These are phyloP conservation scores for Galeruca laticollis DNA, from an alignment of 2,888 invertebrate genomes.

Conservation along the genomic window DNA sequence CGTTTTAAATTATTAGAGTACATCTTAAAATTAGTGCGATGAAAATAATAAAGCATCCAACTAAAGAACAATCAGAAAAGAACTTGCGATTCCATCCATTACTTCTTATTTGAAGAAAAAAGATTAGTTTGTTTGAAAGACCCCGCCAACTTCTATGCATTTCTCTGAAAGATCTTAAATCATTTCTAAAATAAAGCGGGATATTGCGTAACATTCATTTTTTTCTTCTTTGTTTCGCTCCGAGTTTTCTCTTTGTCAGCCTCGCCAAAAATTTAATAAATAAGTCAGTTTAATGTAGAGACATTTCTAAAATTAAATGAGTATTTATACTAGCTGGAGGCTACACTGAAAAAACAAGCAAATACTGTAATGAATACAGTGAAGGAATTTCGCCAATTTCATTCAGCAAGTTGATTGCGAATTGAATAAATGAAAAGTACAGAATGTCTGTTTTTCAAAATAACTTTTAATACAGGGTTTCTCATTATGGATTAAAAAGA, in stretches of 20 bases:
- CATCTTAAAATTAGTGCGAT: too few species aligned
- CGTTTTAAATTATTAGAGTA: too few species aligned
- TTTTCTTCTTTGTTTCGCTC: conserved; percentile 4
- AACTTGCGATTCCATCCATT: too few species aligned
- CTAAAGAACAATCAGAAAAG: too few species aligned
- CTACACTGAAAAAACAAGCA: not conserved
- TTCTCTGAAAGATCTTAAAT: not conserved
- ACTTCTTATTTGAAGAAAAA: too few species aligned
- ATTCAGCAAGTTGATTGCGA: too few species aligned
- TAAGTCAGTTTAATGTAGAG: not conserved
- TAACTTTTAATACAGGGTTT: too few species aligned
- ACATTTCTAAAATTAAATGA: conserved; percentile 18
- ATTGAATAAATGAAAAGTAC: too few species aligned
- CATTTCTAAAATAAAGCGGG: not conserved
- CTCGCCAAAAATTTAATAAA: conserved; percentile 12
- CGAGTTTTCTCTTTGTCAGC: conserved; percentile 4
- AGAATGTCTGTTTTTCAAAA: too few species aligned
- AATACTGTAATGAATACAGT: not conserved
- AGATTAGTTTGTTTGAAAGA: too few species aligned
- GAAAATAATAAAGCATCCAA: too few species aligned
- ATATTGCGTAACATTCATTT: conserved; percentile 5
- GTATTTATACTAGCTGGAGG: not conserved
- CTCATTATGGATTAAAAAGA: too few species aligned
- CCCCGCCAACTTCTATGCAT: not conserved
- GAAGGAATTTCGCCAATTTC: not conserved